Base-by-base conservation (phyloP, 1,140 invertebrate genomes). In the Drosophila biarmipes region DNA sequence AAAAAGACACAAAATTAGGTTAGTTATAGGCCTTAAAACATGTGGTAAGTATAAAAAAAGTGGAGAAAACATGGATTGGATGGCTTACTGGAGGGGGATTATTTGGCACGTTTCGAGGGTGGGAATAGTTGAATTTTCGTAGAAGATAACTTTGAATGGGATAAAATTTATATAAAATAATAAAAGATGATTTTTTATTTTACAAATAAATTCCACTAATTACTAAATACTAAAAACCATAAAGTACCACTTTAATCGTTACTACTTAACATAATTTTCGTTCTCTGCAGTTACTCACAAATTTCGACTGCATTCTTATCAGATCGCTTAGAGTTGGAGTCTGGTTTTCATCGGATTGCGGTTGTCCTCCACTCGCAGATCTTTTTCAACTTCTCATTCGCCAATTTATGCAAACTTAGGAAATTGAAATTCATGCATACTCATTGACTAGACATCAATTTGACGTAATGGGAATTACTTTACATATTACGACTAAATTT, bases 391-490 rank as follows among this genome's bases (percentile, higher is more conserved):
- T 63, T 48, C 43, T 73, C 42, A 48, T 78, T 66, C 45, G 54
- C 37, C 38, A 76, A 71, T 51, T 79, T 51, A 72, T 71, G 53
- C 53, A 72, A 24, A 48, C 63, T 64, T 56, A 31, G 56, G 17
- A 61, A 61, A 56, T 59, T 68, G 62, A 71, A 73, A 69, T 78
- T 86, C 84, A 86, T 86, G 81, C 73, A 71, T 58, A 77, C 73
- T 77, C 77, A 80, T 80, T 81, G 64, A 49, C 63, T 62, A 66
- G 74, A 82, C 82, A 81, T 78, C 69, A 72, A 81, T 86, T 86
- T 78, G 82, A 81, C 78, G 73, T 86, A 85, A 85, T 85, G 77
- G 58, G 67, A 80, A 81, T 69, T 62, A 73, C 66, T 74, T 64
- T 71, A 71, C 49, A 67, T 72, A 64, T 56, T 71, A 63, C 48